These are phyloP conservation scores for Nycteola revayana DNA, from an alignment of 2,888 invertebrate genomes.

Conservation along the genomic window DNA sequence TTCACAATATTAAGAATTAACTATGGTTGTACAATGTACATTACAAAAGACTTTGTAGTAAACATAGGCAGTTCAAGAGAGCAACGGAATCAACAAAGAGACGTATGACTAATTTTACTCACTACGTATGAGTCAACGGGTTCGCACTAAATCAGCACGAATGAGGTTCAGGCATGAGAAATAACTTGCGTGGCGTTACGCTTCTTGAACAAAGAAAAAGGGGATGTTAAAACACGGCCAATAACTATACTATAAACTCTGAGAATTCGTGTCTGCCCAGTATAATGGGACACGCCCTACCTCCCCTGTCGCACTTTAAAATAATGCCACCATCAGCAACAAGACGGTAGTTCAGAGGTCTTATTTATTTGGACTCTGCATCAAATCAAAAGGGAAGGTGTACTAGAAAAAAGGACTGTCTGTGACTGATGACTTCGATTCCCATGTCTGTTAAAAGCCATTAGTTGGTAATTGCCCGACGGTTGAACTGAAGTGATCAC, in stretches of 20 bases:
- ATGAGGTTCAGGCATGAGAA: slow-evolving; percentile 60
- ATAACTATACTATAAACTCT: slow-evolving; percentile 57
- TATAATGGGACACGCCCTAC: slow-evolving; percentile 44
- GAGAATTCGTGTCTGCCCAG: slow-evolving; percentile 55
- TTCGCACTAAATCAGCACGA: slow-evolving; percentile 52
- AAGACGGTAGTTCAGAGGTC: slow-evolving; percentile 36
- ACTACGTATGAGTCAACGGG: slow-evolving; percentile 48
- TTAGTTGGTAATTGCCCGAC: slow-evolving; percentile 38
- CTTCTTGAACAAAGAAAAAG: slow-evolving; percentile 72
- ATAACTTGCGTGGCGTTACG: slow-evolving; percentile 71
- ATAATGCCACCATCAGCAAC: slow-evolving; percentile 21
- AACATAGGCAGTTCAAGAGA: slow-evolving; percentile 39
- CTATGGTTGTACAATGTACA: slow-evolving; percentile 11
- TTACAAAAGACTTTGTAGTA: slow-evolving; percentile 25
- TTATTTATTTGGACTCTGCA: slow-evolving; percentile 34
- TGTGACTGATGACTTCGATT: slow-evolving; percentile 51
- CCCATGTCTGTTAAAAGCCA: slow-evolving; percentile 53
- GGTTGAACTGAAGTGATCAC: slow-evolving; percentile 22
- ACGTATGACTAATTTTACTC: slow-evolving; percentile 54
- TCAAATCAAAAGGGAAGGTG: slow-evolving; percentile 49
- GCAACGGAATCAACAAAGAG: slow-evolving; percentile 47
- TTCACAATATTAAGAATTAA: slow-evolving; percentile 15
- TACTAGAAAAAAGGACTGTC: slow-evolving; percentile 47
- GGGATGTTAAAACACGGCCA: slow-evolving; percentile 60
- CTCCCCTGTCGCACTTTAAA: slow-evolving; percentile 25